These are phyloP conservation scores for Zaprionus taronus DNA, from an alignment of 1,140 invertebrate species.

Conservation along the genomic window DNA sequence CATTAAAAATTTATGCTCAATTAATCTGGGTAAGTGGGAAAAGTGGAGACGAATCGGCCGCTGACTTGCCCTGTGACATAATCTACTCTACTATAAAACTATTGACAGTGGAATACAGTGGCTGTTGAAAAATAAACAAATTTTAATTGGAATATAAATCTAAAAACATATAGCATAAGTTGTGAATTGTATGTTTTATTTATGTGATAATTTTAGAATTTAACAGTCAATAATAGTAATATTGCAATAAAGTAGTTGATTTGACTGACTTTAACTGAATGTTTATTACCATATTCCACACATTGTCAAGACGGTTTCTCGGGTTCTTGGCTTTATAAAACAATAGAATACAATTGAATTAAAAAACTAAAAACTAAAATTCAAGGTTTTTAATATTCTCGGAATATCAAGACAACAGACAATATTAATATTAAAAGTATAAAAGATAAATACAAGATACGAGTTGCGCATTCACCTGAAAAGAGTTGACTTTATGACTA, in stretches of 20 bases:
- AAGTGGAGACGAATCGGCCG: conserved; percentile 34
- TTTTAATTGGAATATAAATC: background rate
- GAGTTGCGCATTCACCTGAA: background rate
- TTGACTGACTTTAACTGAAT: too few relatives aligned
- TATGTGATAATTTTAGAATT: background rate
- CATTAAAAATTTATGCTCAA: conserved; percentile 66
- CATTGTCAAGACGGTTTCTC: too few relatives aligned
- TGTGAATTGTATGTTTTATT: background rate
- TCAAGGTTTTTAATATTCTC: background rate
- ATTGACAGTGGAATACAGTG: background rate
- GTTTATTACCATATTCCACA: too few relatives aligned
- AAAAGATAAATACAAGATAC: background rate
- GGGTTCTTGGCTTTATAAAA: too few relatives aligned
- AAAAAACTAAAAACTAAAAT: background rate
- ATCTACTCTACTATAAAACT: conserved; percentile 6
- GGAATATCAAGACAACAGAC: too few relatives aligned
- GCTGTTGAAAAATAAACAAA: too few relatives aligned
- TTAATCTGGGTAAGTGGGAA: conserved; percentile 53
- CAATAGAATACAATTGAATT: background rate
- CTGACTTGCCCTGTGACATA: conserved; percentile 23
- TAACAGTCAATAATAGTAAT: too few relatives aligned
- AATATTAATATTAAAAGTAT: background rate
- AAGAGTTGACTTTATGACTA: background rate
- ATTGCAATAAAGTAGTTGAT: too few relatives aligned
- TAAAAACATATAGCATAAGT: background rate